Percentiles rank a stretch among this genome's conserved stretches.
Evolutionary conservation across 2,888 invertebrate genomes (phyloP).

Genomic region (Lasiommata megera): DNA sequence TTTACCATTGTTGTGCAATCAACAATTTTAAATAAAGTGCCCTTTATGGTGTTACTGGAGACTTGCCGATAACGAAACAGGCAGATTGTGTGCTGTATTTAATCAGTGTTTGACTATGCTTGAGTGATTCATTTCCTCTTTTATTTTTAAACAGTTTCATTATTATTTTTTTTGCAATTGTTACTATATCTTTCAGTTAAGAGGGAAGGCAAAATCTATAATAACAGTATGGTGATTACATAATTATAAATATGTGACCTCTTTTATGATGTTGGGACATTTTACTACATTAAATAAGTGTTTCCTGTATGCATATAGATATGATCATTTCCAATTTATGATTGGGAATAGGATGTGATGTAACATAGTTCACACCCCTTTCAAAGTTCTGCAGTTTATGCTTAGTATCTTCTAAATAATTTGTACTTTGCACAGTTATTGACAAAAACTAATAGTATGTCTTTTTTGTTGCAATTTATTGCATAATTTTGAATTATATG

Average conservation of each 20-base stretch:
- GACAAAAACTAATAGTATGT: too few species aligned
- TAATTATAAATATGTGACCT: slow-evolving; percentile 1
- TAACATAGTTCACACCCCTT: too few species aligned
- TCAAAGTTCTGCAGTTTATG: too few species aligned
- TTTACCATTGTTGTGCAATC: slow-evolving; percentile 74
- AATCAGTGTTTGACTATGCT: slow-evolving; percentile 64
- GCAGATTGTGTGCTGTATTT: slow-evolving; percentile 45
- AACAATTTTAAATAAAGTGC: slow-evolving; percentile 75
- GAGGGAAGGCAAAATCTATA: background rate
- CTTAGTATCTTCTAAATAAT: too few species aligned
- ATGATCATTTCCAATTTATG: background rate
- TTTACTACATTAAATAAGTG: slow-evolving; percentile 5
- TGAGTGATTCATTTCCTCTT: slow-evolving; percentile 56
- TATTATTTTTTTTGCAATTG: slow-evolving; percentile 1
- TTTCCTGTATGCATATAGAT: background rate
- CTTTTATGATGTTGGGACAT: background rate
- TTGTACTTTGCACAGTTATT: too few species aligned
- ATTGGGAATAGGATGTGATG: background rate
- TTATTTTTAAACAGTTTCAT: slow-evolving; percentile 16
- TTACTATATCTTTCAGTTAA: background rate
- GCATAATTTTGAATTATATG: too few species aligned
- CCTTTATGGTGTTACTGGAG: slow-evolving; percentile 57
- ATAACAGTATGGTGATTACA: background rate
- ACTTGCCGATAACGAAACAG: slow-evolving; percentile 57
- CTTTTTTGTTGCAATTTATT: too few species aligned